Evolutionary conservation across 2,888 invertebrate genomes (phyloP).

Genomic region (Phlogophora meticulosa): DNA sequence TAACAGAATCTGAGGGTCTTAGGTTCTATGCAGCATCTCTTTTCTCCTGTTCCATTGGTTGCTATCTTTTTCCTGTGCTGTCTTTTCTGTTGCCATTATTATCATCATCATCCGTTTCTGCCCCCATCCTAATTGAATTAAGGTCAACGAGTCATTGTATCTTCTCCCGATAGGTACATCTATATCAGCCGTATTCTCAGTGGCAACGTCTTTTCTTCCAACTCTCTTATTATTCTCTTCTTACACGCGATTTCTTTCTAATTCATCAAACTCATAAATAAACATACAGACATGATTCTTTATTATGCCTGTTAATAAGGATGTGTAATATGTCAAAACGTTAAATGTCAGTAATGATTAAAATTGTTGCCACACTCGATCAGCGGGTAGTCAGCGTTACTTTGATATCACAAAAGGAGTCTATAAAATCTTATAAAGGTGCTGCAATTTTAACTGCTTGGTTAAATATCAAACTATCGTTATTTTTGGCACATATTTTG

Average conservation of each 20-base stretch:
- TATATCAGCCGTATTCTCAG: too few species aligned
- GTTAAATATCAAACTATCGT: background rate
- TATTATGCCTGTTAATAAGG: background rate
- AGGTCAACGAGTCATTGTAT: fast-evolving
- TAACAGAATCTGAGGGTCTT: too few species aligned
- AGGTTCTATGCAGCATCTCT: background rate
- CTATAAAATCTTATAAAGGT: slow-evolving; percentile 4
- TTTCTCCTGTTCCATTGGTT: background rate
- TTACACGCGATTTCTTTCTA: background rate
- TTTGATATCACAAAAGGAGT: slow-evolving; percentile 37
- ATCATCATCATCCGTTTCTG: too few species aligned
- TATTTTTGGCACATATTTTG: background rate
- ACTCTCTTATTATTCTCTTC: background rate
- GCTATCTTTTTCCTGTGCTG: background rate
- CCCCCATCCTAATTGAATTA: background rate
- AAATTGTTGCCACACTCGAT: slow-evolving; percentile 40
- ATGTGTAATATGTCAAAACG: slow-evolving; percentile 43
- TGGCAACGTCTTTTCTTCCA: background rate
- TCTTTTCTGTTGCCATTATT: background rate
- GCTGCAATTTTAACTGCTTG: slow-evolving; percentile 12
- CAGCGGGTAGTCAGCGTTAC: slow-evolving; percentile 6
- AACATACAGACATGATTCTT: slow-evolving; percentile 18
- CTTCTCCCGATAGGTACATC: too few species aligned
- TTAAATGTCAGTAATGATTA: slow-evolving; percentile 59
- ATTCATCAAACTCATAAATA: background rate